Percentiles rank a stretch among this genome's conserved stretches.
Conservation (phyloP, 2,888 invertebrate species). For the Polydrusus pterygomalis region DNA sequence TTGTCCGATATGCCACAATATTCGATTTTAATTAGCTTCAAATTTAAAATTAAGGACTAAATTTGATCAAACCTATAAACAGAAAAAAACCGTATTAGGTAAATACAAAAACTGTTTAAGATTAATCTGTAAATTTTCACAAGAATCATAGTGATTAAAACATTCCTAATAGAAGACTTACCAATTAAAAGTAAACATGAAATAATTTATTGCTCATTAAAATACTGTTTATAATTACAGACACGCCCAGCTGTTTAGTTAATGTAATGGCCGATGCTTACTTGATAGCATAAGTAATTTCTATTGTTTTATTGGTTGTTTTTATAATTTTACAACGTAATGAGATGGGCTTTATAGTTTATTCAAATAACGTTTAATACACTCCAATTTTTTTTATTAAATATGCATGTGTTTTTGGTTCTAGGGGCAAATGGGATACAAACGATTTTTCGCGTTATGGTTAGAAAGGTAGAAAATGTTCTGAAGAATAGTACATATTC, state of each 20-base stretch:
- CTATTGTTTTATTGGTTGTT: conserved; percentile 30
- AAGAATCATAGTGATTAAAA: conserved; percentile 6
- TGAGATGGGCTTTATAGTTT: conserved; percentile 10
- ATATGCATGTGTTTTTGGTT: no score
- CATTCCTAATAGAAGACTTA: conserved; percentile 7
- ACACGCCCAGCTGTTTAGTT: conserved; percentile 38
- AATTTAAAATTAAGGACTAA: no score
- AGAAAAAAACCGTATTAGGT: background rate
- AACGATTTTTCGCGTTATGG: no score
- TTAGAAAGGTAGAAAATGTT: no score
- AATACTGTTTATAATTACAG: conserved; percentile 27
- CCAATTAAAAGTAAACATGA: conserved; percentile 37
- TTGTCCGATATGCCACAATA: no score
- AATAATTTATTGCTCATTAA: conserved; percentile 41
- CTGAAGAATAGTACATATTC: no score
- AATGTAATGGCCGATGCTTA: conserved; percentile 34
- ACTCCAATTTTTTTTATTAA: no score
- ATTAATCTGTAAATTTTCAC: background rate
- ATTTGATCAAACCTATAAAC: background rate
- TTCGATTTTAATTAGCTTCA: no score
- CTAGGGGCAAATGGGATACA: no score
- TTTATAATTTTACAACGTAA: conserved; percentile 26
- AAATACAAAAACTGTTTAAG: background rate
- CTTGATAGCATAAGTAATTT: conserved; percentile 27
- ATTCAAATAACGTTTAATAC: background rate